phyloP scores from a whole-genome alignment of 2,113 vertebrate species.

The Corvus moneduloides region DNA sequence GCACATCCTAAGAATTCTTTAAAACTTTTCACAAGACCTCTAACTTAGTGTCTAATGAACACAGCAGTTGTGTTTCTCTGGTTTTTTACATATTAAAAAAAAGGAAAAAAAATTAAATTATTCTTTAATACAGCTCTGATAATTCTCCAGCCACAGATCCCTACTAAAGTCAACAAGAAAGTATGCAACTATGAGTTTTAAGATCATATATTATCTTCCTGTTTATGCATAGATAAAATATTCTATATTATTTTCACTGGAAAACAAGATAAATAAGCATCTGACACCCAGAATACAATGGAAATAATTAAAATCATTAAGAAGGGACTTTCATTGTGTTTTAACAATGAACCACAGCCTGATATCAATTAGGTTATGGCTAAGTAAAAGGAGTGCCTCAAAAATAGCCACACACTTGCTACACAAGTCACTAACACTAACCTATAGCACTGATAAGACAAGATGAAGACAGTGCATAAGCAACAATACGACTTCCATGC shows the following conservation, averaged over 20 bases:
- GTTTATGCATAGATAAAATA: background rate
- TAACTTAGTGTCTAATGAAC: background rate
- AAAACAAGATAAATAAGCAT: background rate
- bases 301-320: background rate
- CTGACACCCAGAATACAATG: background rate
- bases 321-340: background rate
- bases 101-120: background rate
- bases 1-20: background rate
- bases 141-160: background rate
- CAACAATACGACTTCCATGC: rapidly evolving
- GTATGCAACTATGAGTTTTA: background rate
- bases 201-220: background rate
- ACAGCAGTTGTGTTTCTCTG: background rate
- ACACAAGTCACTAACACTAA: background rate
- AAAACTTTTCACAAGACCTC: background rate
- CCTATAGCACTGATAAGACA: background rate
- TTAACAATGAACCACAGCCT: background rate
- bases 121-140: background rate
- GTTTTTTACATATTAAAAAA: background rate
- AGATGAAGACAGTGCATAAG: background rate
- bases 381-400: background rate
- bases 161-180: background rate
- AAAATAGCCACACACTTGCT: background rate
- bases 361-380: too few relatives aligned
- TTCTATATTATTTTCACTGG: background rate